A percentile compares a stretch with the other conserved stretches of the same genome.
phyloP scores from a whole-genome alignment of 2,888 invertebrate species.

The Cephus runcator region DNA sequence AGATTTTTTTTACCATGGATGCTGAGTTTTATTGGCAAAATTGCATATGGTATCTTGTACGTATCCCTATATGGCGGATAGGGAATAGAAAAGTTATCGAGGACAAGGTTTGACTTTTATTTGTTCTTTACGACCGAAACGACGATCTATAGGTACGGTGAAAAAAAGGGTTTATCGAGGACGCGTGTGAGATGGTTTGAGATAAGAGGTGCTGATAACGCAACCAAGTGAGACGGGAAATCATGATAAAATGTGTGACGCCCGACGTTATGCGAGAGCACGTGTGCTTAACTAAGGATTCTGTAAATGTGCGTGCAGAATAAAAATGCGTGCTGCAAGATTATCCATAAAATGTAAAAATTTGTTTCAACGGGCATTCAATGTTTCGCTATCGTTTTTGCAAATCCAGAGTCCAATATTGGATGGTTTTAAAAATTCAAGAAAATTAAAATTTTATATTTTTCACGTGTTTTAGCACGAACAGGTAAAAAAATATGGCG shows the following conservation, averaged over 20 bases:
- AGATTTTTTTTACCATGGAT: background rate
- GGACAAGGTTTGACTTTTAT: background rate
- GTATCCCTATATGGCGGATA: background rate
- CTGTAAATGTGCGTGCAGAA: background rate
- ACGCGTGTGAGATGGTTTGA: background rate
- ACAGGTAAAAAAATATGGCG: too few species aligned
- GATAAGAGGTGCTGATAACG: conserved; percentile 40
- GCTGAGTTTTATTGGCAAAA: background rate
- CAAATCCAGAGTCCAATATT: background rate
- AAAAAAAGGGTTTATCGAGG: background rate
- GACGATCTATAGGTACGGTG: background rate
- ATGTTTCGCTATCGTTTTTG: background rate
- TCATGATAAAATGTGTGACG: conserved; percentile 54
- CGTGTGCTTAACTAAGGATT: conserved; percentile 30
- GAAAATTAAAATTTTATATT: background rate
- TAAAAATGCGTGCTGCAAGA: background rate
- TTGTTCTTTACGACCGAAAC: background rate
- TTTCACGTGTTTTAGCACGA: background rate
- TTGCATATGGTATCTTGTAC: background rate
- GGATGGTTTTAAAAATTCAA: background rate
- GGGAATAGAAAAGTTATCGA: background rate
- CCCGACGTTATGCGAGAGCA: conserved; percentile 60
- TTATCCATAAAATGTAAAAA: background rate
- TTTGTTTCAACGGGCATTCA: background rate
- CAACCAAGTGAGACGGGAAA: conserved; percentile 60